These are phyloP conservation scores for Zoanthus sansibaricus DNA, from an alignment of 92 coral and sea anemone genomes.

Conservation along the genomic window DNA sequence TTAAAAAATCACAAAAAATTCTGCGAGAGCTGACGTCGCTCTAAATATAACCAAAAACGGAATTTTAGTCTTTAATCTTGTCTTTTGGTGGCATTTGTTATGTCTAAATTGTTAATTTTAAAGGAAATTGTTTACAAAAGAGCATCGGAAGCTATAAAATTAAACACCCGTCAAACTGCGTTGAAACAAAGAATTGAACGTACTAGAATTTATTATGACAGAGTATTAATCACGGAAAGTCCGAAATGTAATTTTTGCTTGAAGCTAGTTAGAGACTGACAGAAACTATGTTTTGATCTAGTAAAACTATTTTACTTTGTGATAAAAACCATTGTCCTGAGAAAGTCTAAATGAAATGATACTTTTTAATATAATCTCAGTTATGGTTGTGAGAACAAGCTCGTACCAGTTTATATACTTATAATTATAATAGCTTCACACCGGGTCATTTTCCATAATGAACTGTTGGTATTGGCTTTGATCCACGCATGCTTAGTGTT, in stretches of 20 bases:
- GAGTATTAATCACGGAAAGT: background rate
- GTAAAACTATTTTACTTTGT: background rate
- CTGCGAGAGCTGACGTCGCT: background rate
- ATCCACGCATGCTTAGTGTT: constrained; percentile 13
- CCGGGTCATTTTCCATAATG: background rate
- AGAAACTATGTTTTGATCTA: background rate
- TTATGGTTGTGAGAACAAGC: background rate
- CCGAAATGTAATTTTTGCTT: background rate
- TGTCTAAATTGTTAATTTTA: background rate
- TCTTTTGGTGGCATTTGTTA: background rate
- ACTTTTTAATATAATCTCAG: background rate
- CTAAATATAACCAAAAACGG: background rate
- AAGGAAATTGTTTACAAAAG: background rate
- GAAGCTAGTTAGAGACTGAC: no score
- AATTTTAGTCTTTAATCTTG: background rate
- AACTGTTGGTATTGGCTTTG: no score
- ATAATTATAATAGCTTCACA: background rate
- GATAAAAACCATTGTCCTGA: background rate
- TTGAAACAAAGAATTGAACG: background rate
- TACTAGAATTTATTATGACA: background rate
- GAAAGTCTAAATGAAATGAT: background rate
- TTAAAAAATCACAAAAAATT: no score
- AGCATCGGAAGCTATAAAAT: background rate
- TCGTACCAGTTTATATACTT: background rate
- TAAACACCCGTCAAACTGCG: constrained; percentile 1